Percentiles rank a stretch among this genome's conserved stretches.
Conservation (phyloP, 2,888 invertebrate species). For the Tetragonula carbonaria region DNA sequence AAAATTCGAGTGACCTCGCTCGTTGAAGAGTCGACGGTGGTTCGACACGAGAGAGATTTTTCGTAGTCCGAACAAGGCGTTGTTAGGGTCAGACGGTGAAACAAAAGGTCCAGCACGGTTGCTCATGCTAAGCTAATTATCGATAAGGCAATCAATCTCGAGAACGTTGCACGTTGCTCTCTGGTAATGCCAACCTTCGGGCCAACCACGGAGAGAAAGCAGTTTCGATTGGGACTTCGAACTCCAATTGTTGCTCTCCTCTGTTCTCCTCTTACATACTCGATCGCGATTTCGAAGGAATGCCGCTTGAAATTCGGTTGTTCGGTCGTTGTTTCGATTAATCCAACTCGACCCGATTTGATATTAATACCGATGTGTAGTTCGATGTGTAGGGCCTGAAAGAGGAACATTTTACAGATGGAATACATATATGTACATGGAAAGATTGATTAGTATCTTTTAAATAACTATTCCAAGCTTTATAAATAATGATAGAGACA, state of each 20-base stretch:
- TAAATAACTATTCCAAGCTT: too few relatives aligned
- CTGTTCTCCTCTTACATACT: background rate
- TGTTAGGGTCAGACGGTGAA: conserved; percentile 53
- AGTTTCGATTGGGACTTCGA: conserved; percentile 60
- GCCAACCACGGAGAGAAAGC: conserved; percentile 65
- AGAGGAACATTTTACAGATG: background rate
- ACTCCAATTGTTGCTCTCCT: conserved; percentile 11
- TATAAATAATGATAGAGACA: too few relatives aligned
- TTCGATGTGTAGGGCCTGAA: background rate
- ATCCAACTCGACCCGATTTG: background rate
- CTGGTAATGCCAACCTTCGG: conserved; percentile 61
- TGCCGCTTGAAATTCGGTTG: background rate
- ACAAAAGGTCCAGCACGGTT: conserved; percentile 63
- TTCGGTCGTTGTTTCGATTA: background rate
- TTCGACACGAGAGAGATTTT: background rate
- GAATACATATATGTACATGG: too few relatives aligned
- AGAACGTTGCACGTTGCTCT: conserved; percentile 53
- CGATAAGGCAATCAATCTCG: conserved; percentile 73
- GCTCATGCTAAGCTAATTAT: conserved; percentile 70
- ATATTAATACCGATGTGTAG: background rate
- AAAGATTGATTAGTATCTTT: too few relatives aligned
- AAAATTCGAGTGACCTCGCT: background rate
- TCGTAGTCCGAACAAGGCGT: conserved; percentile 28
- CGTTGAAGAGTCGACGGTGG: too few relatives aligned
- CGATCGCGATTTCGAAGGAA: conserved; percentile 12